Evolutionary conservation across 2,888 invertebrate genomes (phyloP).

Genomic region (Drosophila gaucha): DNA sequence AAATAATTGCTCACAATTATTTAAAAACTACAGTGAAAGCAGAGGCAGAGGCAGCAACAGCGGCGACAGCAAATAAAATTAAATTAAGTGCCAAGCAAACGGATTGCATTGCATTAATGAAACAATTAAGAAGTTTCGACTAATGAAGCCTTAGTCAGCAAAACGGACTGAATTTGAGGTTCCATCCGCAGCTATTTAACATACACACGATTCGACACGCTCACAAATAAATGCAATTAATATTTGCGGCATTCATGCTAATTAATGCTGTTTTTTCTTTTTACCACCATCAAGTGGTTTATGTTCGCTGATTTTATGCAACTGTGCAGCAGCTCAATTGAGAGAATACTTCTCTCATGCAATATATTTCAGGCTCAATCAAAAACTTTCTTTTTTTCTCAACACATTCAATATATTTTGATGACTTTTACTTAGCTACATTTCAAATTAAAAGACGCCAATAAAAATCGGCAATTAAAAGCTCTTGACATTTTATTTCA

Average conservation of each 20-base stretch:
- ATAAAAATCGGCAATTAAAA: conserved; percentile 59
- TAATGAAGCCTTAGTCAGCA: conserved; percentile 73
- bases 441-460: conserved; percentile 33
- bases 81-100: conserved; percentile 75
- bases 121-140: conserved; percentile 74
- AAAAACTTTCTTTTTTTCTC: too few relatives aligned
- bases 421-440: conserved; percentile 1
- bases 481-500: conserved; percentile 20
- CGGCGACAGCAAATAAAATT: conserved; percentile 71
- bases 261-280: conserved; percentile 46
- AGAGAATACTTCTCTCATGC: neutral
- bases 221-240: conserved; percentile 56
- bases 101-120: conserved; percentile 78
- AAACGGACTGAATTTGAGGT: conserved; percentile 26
- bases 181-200: conserved; percentile 33
- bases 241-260: conserved; percentile 55
- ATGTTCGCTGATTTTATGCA: conserved; percentile 11
- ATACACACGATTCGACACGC: conserved; percentile 17
- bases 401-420: neutral
- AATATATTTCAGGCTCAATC: neutral
- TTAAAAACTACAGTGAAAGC: conserved; percentile 64
- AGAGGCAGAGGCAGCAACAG: conserved; percentile 10
- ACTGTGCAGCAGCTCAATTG: conserved; percentile 1
- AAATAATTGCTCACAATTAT: conserved; percentile 78
- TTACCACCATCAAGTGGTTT: conserved; percentile 11